Evolutionary conservation across 2,797 vertebrate species (phyloP), one percentile per base, ranked within the genome.

Genomic region (Acropternis orthonyx): DNA sequence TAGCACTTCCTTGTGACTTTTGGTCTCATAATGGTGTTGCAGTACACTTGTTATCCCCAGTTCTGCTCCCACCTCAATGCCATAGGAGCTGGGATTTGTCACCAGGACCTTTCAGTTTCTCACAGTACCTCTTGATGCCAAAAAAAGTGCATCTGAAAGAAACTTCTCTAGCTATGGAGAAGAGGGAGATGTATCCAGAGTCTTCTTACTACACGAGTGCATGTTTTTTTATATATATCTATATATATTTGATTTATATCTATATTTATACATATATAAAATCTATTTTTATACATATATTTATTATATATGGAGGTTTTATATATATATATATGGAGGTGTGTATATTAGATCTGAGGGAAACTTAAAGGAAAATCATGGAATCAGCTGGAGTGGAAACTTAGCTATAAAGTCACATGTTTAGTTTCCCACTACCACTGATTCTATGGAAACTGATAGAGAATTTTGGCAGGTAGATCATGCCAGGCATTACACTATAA

Each of bases 391-490:
- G 32, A 82, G 36, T 76, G 59, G 86, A 91, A 96, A 89, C 15
- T 48, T 41, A 77, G 61, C 61, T 94, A 9, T 43, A 43, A 74
- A 93, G 49, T 55, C 86, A 61, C 37, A 23, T 34, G 27, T 43
- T 84, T 67, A 16, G 20, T 88, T 95, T 85, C 81, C 61, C 81
- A 87, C 46, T 72, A 74, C 52, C 30, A 74, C 34, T 71, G 61
- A 79, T 41, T 80, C n/a, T 26, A 51, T 68, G 76, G 85, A 90
- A 92, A 75, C 46, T 4, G 80, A 88, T 59, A 69, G 85, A 62
- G 92, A 81, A 73, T 48, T 61, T 75, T 95, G 92, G 83, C 85
- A 86, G 80, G 48, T 48, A 30, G 46, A 67, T 88, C 79, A 79
- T 63, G 71, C 73, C 80, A 92, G 44, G 34, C 55, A 54, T 85